Evolutionary conservation across 2,797 vertebrate species (phyloP).

Genomic region (Cuniculus paca): DNA sequence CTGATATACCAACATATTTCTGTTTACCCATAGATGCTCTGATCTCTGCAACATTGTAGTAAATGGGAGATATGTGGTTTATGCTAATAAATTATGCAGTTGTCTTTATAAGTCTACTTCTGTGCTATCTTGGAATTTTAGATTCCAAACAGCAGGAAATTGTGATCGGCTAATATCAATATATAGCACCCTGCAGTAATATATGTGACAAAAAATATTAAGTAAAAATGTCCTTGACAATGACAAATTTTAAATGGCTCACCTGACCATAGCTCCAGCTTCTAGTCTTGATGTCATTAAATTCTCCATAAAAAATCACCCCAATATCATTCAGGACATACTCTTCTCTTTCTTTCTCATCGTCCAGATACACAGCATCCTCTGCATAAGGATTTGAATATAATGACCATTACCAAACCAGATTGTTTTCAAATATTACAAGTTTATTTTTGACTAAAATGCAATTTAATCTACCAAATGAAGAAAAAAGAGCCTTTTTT

Average conservation of each 20-base stretch:
- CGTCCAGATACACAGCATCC: conserved; percentile 94
- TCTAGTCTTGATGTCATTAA: conserved; percentile 90
- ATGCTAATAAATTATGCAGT: conserved; percentile 70
- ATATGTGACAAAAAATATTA: conserved; percentile 67
- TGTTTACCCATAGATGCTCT: background rate
- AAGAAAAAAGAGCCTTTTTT: conserved; percentile 30
- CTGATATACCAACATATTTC: background rate
- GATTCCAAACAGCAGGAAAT: conserved; percentile 73
- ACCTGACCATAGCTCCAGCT: conserved; percentile 99
- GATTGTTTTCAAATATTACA: background rate
- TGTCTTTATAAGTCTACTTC: conserved; percentile 50
- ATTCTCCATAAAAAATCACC: conserved; percentile 94
- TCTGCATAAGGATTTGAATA: conserved; percentile 86
- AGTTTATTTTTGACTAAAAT: background rate
- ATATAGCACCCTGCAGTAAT: conserved; percentile 20
- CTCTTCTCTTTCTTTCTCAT: conserved; percentile 94
- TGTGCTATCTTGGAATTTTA: conserved; percentile 41
- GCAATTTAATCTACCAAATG: conserved; percentile 31
- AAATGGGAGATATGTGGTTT: background rate
- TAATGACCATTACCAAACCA: conserved; percentile 67
- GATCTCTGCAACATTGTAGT: background rate
- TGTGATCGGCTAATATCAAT: conserved; percentile 34
- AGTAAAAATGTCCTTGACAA: conserved; percentile 64
- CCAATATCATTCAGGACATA: conserved; percentile 96
- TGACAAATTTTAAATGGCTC: conserved; percentile 77